A percentile compares a stretch with the other conserved stretches of the same genome.
These are phyloP conservation scores for Drosophila neonasuta DNA, from an alignment of 2,888 invertebrate genomes.

Conservation along the genomic window DNA sequence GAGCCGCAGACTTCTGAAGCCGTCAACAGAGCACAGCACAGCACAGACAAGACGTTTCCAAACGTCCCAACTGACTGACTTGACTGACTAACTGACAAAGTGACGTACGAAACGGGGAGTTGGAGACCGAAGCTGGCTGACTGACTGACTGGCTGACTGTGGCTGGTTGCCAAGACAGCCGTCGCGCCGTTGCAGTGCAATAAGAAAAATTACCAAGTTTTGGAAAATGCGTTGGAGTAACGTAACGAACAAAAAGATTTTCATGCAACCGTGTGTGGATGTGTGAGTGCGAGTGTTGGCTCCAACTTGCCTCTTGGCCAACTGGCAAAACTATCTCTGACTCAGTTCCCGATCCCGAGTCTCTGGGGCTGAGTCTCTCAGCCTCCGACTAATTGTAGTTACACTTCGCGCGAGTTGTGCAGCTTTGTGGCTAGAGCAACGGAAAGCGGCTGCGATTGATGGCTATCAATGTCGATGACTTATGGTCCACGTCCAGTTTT, in stretches of 20 bases:
- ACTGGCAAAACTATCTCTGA: constrained; percentile 30
- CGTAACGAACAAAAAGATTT: constrained; percentile 56
- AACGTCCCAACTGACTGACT: constrained; percentile 27
- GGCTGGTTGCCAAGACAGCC: constrained; percentile 59
- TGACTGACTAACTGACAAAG: constrained; percentile 42
- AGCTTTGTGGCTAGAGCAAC: constrained; percentile 55
- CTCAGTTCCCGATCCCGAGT: constrained; percentile 6
- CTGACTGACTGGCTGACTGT: constrained; percentile 2
- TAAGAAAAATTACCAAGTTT: constrained; percentile 69
- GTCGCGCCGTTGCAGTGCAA: constrained; percentile 35
- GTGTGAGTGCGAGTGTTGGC: constrained; percentile 22
- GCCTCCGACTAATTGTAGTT: constrained; percentile 73
- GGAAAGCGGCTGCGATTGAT: constrained; percentile 70
- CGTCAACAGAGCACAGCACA: constrained; percentile 32
- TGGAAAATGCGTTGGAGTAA: constrained; percentile 78
- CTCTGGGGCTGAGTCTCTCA: constrained; percentile 10
- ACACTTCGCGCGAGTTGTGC: constrained; percentile 63
- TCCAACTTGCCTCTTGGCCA: constrained; percentile 43
- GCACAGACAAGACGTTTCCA: constrained; percentile 46
- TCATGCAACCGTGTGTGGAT: constrained; percentile 37
- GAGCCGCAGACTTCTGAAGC: constrained; percentile 59
- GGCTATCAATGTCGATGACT: constrained; percentile 76
- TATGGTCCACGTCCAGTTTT: constrained; percentile 57
- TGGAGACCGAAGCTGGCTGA: constrained; percentile 17
- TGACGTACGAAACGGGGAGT: constrained; percentile 48